Base-by-base conservation (phyloP, 2,113 vertebrate species). In the Tyrannus savana region DNA sequence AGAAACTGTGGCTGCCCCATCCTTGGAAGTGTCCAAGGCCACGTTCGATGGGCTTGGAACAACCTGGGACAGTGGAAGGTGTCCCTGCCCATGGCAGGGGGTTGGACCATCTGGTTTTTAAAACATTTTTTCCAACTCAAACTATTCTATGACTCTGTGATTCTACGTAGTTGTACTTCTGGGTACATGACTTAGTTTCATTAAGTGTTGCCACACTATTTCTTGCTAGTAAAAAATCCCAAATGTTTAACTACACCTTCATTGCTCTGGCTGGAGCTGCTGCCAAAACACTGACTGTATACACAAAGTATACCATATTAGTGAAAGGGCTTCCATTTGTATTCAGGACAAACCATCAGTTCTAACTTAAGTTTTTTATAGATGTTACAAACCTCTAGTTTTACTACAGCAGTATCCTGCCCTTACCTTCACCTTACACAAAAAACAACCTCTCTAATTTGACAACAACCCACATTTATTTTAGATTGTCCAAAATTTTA, bases 31-130 rank as follows among this genome's bases (percentile, higher is more conserved):
- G 47, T 12, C 12, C n/a, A 41, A 62, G 41, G 11, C 28, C 47
- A 27, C 30, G 9, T 0, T 83, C 39, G n/a, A 53, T 0, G 0
- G 0, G 3, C 19, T 47, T 47, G 18, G 21, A 62, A 17, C 9
- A 25, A 3, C 3, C 39, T 47, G n/a, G 19, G 9, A 14, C 2
- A 3, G 19, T 41, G 14, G 30, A 19, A 76, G 7, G 0, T 46
- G 30, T 31, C 53, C 53, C 28, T 68, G 28, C 10, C 28, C 16
- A 15, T 22, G 33, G 1, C 50, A 80, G 21, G 31, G 31, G 14
- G 11, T 8, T 64, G 67, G 24, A 14, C 31, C 14, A 76, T 12
- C 12, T 2, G 12, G 7, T 16, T 23, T 67, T 44, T 52, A 30
- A 39, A 62, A 13, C 3, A 6, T 19, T 12, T 8, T 18, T 63